phyloP scores from a whole-genome alignment of 2,797 vertebrate genomes.

The Tragelaphus eurycerus region DNA sequence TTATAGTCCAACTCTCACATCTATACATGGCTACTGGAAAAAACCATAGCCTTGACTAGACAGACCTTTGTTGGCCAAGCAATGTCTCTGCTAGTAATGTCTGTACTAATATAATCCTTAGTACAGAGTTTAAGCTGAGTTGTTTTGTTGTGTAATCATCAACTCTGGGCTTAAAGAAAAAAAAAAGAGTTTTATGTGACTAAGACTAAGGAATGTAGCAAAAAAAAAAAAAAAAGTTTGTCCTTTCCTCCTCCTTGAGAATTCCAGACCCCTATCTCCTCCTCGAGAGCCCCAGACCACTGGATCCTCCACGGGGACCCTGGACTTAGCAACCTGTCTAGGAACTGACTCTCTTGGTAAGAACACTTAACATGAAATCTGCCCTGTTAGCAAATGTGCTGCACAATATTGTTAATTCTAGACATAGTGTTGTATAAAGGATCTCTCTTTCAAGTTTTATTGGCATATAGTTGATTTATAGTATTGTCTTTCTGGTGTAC shows the following conservation, averaged over 20 bases:
- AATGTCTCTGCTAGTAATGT: neutral
- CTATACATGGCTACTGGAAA: rapidly evolving
- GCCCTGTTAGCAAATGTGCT: neutral
- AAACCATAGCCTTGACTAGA: neutral
- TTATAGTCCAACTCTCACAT: neutral
- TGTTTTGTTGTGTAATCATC: no score
- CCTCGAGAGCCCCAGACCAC: no score
- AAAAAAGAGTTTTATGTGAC: no score
- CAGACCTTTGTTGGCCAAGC: rapidly evolving
- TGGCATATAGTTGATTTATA: neutral
- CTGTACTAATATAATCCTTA: no score
- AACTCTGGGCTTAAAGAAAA: no score
- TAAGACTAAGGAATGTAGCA: no score
- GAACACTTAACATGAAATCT: neutral
- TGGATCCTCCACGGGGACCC: no score
- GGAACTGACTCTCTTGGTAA: rapidly evolving
- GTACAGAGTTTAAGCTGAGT: no score
- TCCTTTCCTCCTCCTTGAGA: no score
- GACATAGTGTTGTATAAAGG: neutral
- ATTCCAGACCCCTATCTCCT: no score
- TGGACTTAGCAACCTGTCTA: neutral
- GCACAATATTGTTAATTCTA: neutral
- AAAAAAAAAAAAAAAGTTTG: no score
- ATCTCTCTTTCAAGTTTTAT: neutral
- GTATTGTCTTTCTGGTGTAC: neutral